Conservation (phyloP, 2,113 vertebrate genomes). For the Axis porcinus region DNA sequence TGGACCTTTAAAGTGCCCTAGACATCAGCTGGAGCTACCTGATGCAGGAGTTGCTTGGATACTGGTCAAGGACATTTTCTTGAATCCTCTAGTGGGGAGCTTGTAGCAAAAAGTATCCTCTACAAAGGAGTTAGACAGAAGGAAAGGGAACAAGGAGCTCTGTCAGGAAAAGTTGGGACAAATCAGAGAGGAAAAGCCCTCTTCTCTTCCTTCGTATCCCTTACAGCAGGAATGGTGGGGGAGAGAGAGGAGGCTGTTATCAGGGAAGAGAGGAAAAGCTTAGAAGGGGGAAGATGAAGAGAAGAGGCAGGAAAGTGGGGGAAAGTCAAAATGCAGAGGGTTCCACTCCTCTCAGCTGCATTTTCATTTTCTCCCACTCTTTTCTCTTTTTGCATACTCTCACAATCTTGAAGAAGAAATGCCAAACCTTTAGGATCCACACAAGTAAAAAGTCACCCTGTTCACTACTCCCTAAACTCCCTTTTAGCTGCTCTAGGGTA, state of each 20-base stretch:
- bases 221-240: neutral
- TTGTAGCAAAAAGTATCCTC: constrained; percentile 45
- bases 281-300: neutral
- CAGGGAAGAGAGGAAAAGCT: neutral
- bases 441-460: constrained; percentile 50
- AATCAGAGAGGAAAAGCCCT: constrained; percentile 4
- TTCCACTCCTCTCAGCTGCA: neutral
- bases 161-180: neutral
- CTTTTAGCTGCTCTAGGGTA: constrained; percentile 17
- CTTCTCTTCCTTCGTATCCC: neutral
- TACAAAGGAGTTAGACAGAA: neutral
- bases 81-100: constrained; percentile 62
- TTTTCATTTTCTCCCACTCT: constrained; percentile 52
- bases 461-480: constrained; percentile 34
- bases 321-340: neutral
- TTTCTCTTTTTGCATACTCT: constrained; percentile 29
- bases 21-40: constrained; percentile 31
- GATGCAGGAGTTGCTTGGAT: constrained; percentile 79
- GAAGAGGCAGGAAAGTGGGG: neutral
- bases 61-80: constrained; percentile 74
- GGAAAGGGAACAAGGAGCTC: neutral
- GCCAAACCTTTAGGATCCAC: constrained; percentile 31
- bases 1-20: constrained; percentile 8
- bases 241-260: neutral
- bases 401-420: constrained; percentile 34